Conservation (phyloP, 2,888 invertebrate genomes). For the Gastracanthus pulcherrimus region DNA sequence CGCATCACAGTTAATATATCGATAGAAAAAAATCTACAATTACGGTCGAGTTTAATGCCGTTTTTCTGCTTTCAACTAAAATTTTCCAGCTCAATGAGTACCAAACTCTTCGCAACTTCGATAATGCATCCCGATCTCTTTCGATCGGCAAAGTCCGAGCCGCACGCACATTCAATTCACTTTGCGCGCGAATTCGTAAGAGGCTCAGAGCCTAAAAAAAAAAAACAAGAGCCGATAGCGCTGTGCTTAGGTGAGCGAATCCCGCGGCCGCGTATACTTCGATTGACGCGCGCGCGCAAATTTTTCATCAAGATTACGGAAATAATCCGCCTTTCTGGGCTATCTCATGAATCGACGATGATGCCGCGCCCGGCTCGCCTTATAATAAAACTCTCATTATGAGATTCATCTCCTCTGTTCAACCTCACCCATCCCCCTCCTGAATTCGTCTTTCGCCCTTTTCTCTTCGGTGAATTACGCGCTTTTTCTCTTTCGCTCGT, state of each 20-base stretch:
- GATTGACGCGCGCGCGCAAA: constrained; percentile 13
- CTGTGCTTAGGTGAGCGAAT: too few species aligned
- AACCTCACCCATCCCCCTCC: neutral
- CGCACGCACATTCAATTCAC: too few species aligned
- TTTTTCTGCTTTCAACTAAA: too few species aligned
- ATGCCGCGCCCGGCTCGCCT: neutral
- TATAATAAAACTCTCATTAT: constrained; percentile 50
- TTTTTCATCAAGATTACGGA: constrained; percentile 47
- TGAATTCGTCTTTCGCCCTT: neutral
- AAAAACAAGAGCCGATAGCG: too few species aligned
- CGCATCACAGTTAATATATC: too few species aligned
- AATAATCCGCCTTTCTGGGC: constrained; percentile 36
- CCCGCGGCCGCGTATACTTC: too few species aligned
- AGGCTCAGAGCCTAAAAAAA: neutral
- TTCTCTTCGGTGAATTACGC: neutral
- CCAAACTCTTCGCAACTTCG: too few species aligned
- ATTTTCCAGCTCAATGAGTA: too few species aligned
- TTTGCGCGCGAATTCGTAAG: neutral
- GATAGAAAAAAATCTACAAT: too few species aligned
- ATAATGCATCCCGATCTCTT: too few species aligned
- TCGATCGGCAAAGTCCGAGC: too few species aligned
- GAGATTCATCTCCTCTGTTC: constrained; percentile 6
- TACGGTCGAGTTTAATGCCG: too few species aligned
- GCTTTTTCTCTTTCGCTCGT: neutral
- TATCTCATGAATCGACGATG: constrained; percentile 35